Conservation (phyloP, 2,888 invertebrate species). For the Rotaria macrura region DNA sequence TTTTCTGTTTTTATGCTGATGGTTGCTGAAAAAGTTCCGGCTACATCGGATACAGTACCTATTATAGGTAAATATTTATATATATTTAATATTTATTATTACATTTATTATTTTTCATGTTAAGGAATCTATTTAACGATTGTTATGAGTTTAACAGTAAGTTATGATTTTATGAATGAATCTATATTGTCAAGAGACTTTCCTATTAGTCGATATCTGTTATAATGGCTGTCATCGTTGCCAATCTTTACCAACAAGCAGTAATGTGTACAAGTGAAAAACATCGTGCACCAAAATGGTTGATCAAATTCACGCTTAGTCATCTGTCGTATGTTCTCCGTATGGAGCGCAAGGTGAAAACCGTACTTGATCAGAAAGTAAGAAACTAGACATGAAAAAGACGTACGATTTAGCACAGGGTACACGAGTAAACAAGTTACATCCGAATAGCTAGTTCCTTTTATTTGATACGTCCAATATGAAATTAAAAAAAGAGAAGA, state of each 20-base stretch:
- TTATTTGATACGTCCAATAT: no score
- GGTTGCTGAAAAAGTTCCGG: constrained; percentile 49
- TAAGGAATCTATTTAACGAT: constrained; percentile 53
- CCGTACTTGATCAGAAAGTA: constrained; percentile 19
- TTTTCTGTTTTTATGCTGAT: constrained; percentile 51
- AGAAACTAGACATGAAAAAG: not conserved
- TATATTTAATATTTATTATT: not conserved
- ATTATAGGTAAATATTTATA: constrained; percentile 40
- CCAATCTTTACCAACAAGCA: constrained; percentile 52
- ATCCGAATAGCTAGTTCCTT: no score
- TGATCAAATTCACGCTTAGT: constrained; percentile 21
- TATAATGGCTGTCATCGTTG: constrained; percentile 55
- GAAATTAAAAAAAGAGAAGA: no score
- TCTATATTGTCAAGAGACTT: constrained; percentile 36
- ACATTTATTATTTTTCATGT: no score
- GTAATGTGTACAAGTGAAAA: constrained; percentile 42
- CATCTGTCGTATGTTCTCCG: not conserved
- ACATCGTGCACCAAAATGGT: constrained; percentile 23
- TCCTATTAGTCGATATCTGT: constrained; percentile 42
- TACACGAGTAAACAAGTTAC: not conserved
- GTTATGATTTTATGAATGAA: constrained; percentile 35
- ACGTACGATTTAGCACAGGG: not conserved
- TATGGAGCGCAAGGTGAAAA: constrained; percentile 18
- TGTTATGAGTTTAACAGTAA: constrained; percentile 55
- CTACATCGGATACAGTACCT: constrained; percentile 48